Conservation (phyloP, 2,113 vertebrate genomes). For the Chaetorhynchus papuensis region DNA sequence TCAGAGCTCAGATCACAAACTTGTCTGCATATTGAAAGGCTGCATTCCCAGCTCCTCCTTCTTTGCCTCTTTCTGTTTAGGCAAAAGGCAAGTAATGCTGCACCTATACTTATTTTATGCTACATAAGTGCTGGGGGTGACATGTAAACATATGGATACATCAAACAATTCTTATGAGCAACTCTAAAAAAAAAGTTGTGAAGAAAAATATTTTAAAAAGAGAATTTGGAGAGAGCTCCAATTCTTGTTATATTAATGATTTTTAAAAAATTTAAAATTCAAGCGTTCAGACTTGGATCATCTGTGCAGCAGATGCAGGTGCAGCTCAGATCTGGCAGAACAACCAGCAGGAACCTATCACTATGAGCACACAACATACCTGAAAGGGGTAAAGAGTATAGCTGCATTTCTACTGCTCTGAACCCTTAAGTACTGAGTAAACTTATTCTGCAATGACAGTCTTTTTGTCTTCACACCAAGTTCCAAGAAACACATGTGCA, state of each 20-base stretch:
- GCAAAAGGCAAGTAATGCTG: neutral
- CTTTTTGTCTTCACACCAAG: neutral
- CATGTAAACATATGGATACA: neutral
- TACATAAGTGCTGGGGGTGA: neutral
- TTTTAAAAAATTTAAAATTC: neutral
- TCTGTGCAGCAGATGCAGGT: neutral
- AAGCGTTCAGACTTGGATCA: neutral
- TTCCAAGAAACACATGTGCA: neutral
- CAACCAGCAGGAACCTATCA: neutral
- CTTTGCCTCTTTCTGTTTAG: neutral
- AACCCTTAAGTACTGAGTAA: neutral
- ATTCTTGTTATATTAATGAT: neutral
- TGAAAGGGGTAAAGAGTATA: neutral
- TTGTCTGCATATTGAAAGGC: fast-evolving
- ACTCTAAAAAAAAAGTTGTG: neutral
- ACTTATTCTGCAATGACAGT: neutral
- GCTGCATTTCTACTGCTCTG: neutral
- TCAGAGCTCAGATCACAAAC: neutral
- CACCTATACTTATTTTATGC: neutral
- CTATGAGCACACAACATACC: fast-evolving
- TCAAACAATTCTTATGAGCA: neutral
- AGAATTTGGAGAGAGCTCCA: neutral
- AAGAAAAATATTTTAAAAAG: neutral
- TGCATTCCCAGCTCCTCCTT: neutral
- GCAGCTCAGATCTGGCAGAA: neutral